A percentile compares a stretch with the other conserved stretches of the same genome.
These are phyloP conservation scores for Physocephala rufipes DNA, from an alignment of 2,888 invertebrate species.

Conservation along the genomic window DNA sequence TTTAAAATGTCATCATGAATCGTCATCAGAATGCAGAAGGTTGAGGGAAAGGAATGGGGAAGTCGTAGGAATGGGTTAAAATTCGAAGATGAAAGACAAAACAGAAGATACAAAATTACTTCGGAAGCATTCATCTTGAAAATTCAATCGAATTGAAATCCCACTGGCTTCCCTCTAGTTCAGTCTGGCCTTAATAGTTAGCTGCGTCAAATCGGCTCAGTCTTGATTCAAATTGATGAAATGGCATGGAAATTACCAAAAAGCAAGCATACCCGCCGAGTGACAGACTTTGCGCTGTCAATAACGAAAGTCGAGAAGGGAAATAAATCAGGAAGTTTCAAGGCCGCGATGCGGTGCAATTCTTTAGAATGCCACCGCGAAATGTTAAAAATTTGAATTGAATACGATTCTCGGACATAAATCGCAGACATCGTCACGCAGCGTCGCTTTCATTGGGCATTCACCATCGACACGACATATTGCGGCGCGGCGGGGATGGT, in stretches of 20 bases:
- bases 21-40: slow-evolving; percentile 47
- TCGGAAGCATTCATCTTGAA: slow-evolving; percentile 43
- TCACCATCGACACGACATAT: too few species aligned
- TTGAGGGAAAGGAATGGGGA: slow-evolving; percentile 22
- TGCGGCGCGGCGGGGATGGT: neutral
- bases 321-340: slow-evolving; percentile 11
- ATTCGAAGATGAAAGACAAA: slow-evolving; percentile 16
- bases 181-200: slow-evolving; percentile 17
- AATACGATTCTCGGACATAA: slow-evolving; percentile 62
- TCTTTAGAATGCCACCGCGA: slow-evolving; percentile 43
- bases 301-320: slow-evolving; percentile 24
- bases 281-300: slow-evolving; percentile 32
- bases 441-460: neutral
- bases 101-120: slow-evolving; percentile 17
- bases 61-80: slow-evolving; percentile 29
- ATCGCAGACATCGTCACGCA: slow-evolving; percentile 56
- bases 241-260: slow-evolving; percentile 42
- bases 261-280: slow-evolving; percentile 21
- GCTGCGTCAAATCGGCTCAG: slow-evolving; percentile 23
- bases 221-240: slow-evolving; percentile 40
- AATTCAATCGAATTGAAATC: slow-evolving; percentile 37
- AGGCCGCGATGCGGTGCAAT: slow-evolving; percentile 2
- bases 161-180: slow-evolving; percentile 24
- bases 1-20: slow-evolving; percentile 63
- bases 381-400: slow-evolving; percentile 62